Percentiles rank a stretch among this genome's conserved stretches.
phyloP scores from a whole-genome alignment of 2,888 invertebrate genomes.

The Lycocerus yunnanus region DNA sequence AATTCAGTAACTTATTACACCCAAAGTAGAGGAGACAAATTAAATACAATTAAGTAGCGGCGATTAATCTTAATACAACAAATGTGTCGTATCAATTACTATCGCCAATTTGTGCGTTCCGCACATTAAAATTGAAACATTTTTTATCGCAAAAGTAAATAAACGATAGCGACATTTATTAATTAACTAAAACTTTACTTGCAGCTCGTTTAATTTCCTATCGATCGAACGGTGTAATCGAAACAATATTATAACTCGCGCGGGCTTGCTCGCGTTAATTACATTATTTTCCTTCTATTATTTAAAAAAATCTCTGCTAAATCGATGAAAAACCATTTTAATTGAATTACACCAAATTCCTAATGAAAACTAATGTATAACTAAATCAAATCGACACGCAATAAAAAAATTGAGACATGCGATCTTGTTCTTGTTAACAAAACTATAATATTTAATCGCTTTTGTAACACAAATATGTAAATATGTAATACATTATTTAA shows the following conservation, averaged over 20 bases:
- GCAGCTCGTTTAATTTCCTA: neutral
- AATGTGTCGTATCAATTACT: neutral
- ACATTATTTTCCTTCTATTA: neutral
- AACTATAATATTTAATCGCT: neutral
- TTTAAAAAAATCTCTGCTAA: neutral
- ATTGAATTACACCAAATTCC: neutral
- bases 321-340: neutral
- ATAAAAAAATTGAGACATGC: neutral
- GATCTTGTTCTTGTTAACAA: neutral
- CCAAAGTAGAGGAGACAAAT: neutral
- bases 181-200: conserved; percentile 3
- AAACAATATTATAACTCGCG: neutral
- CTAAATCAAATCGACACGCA: neutral
- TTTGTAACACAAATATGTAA: neutral
- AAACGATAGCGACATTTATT: neutral
- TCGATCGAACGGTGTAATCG: neutral
- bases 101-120: neutral
- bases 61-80: neutral
- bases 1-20: conserved; percentile 17
- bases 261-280: neutral
- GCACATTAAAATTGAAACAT: neutral
- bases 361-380: neutral
- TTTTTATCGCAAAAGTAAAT: neutral
- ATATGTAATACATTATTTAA: neutral
- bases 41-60: neutral